Evolutionary conservation across 1,140 invertebrate genomes (phyloP), one percentile per base, ranked within the genome.

Genomic region (Aradophagus sp.): DNA sequence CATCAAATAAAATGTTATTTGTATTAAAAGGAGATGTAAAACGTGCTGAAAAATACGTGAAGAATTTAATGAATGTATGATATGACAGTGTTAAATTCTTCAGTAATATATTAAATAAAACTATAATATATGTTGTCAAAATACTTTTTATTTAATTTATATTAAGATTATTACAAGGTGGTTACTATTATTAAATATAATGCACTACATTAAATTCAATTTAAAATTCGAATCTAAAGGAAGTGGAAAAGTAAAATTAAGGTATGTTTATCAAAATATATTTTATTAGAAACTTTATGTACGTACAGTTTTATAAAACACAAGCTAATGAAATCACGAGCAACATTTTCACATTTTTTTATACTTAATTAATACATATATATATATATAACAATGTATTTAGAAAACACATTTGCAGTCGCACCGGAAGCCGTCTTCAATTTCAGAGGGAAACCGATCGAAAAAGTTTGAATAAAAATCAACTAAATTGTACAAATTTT

Each of bases 401-500:
- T 56, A 66, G 34, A 58, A 66, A 47, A 65, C 39, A 16, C 7
- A 34, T 48, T 15, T 26, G 14, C 31, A 16, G 36, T n/a, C 23
- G 45, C 52, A 41, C 34, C 31, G 45, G 52, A 58, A 56, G 35
- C 31, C 23, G 17, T 29, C 55, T 55, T 29, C 20, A 47, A 41
- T 19, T 55, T 27, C 11, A 48, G 20, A 56, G 20, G 11, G 20
- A 65, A 48, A 12, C 31, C 14, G 38, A 36, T 31, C 16, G 34
- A 58, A 68, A 31, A 59, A 47, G 16, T 58, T 11, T 68, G 36
- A 38, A 53, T 67, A 58, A 53, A 69, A 73, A 79, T 63, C 39
- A 68, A 73, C 56, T 38, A 16, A 73, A 73, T 75, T 80, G 44
- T 73, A 80, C 73, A 74, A 74, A 62, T 71, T 63, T 62, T 44